Conservation (phyloP, 2,888 invertebrate species). For the Ectemnius lituratus region DNA sequence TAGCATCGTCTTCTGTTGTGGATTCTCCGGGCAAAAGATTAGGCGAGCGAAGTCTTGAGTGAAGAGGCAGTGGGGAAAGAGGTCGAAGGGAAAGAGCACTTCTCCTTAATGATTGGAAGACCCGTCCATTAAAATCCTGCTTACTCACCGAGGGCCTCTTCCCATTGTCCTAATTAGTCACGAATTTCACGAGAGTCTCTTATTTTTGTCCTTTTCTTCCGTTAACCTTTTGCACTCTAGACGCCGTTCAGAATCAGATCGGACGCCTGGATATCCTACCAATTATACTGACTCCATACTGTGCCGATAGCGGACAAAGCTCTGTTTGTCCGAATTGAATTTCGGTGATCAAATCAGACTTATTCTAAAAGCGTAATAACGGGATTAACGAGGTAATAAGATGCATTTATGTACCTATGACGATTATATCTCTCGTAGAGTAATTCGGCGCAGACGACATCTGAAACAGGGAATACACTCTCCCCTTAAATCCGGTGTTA, state of each 20-base stretch:
- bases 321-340: too few relatives aligned
- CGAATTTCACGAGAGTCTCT: constrained; percentile 61
- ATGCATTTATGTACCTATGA: too few relatives aligned
- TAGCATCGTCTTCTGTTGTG: constrained; percentile 36
- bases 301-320: not conserved
- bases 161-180: constrained; percentile 67
- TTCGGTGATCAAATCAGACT: too few relatives aligned
- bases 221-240: constrained; percentile 25
- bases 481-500: constrained; percentile 39
- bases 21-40: constrained; percentile 38
- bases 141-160: constrained; percentile 51
- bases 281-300: constrained; percentile 31
- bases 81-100: constrained; percentile 48
- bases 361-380: too few relatives aligned
- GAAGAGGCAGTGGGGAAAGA: not conserved
- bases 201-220: constrained; percentile 16
- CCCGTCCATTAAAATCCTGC: constrained; percentile 60
- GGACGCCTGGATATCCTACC: constrained; percentile 24
- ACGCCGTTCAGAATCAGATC: constrained; percentile 17
- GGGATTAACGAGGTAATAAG: too few relatives aligned
- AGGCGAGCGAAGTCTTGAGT: constrained; percentile 25
- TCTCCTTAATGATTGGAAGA: constrained; percentile 56
- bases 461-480: not conserved
- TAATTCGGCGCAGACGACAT: too few relatives aligned
- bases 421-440: too few relatives aligned